These are phyloP conservation scores for Drosophila arizonae DNA, from an alignment of 1,140 invertebrate genomes.

Conservation along the genomic window DNA sequence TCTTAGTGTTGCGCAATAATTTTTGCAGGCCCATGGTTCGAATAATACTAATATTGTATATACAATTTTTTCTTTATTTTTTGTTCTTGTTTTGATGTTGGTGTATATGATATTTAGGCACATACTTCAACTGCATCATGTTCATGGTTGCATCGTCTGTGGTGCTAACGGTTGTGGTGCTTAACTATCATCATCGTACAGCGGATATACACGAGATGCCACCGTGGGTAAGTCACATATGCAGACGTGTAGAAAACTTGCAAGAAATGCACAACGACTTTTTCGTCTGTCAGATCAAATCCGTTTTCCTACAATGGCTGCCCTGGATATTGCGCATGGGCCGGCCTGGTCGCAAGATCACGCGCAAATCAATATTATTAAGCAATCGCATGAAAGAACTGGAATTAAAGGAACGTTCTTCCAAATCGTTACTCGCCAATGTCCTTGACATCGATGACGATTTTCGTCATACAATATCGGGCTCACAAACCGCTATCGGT, in stretches of 20 bases:
- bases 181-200: conserved; percentile 99
- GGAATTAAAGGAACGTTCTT: conserved; percentile 95
- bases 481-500: conserved; percentile 84
- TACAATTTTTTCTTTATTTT: conserved; percentile 42
- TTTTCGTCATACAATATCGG: conserved; percentile 87
- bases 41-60: conserved; percentile 46
- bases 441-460: conserved; percentile 97
- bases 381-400: conserved; percentile 94
- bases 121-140: conserved; percentile 99
- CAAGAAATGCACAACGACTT: neutral
- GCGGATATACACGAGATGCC: conserved; percentile 99
- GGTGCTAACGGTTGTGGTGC: conserved; percentile 97
- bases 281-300: conserved; percentile 88
- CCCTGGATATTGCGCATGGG: conserved; percentile 97
- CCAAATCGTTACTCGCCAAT: conserved; percentile 96
- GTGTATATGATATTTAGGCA: conserved; percentile 86
- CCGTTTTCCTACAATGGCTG: conserved; percentile 97
- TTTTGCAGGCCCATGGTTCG: conserved; percentile 17
- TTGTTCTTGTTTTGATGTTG: conserved; percentile 30
- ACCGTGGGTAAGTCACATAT: conserved; percentile 91
- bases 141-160: conserved; percentile 99
- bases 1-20: conserved; percentile 66
- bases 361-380: conserved; percentile 93
- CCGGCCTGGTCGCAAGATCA: conserved; percentile 96
- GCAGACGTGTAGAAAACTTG: neutral